Evolutionary conservation across 2,797 vertebrate species (phyloP).

Genomic region (Potorous gilbertii): DNA sequence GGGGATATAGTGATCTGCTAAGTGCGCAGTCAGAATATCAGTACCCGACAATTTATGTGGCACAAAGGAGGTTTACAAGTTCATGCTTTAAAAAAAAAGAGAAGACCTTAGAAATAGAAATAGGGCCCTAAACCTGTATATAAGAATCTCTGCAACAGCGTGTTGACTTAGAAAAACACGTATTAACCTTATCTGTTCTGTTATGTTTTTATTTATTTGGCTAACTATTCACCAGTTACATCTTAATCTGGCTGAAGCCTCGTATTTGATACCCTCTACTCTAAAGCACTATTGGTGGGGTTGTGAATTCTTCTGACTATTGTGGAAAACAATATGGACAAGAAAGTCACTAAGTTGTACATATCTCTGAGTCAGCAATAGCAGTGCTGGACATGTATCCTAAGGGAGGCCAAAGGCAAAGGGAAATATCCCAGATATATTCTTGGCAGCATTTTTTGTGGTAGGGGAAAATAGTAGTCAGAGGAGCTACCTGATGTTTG

Average conservation of each 20-base stretch:
- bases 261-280: neutral
- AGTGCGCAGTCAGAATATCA: neutral
- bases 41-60: neutral
- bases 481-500: neutral
- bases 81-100: neutral
- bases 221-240: neutral
- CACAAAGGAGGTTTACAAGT: neutral
- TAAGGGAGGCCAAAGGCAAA: neutral
- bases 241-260: neutral
- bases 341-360: neutral
- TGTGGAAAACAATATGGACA: neutral
- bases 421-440: neutral
- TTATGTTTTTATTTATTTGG: neutral
- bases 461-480: neutral
- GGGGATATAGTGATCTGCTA: neutral
- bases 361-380: neutral
- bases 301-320: neutral
- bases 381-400: neutral
- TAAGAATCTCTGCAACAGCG: neutral
- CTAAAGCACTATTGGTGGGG: neutral
- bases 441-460: neutral
- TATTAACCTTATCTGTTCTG: neutral
- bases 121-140: neutral
- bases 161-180: neutral
- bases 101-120: neutral